Percentiles rank a stretch among this genome's conserved stretches.
These are phyloP conservation scores for Picathartes gymnocephalus DNA, from an alignment of 2,113 vertebrate species.

Conservation along the genomic window DNA sequence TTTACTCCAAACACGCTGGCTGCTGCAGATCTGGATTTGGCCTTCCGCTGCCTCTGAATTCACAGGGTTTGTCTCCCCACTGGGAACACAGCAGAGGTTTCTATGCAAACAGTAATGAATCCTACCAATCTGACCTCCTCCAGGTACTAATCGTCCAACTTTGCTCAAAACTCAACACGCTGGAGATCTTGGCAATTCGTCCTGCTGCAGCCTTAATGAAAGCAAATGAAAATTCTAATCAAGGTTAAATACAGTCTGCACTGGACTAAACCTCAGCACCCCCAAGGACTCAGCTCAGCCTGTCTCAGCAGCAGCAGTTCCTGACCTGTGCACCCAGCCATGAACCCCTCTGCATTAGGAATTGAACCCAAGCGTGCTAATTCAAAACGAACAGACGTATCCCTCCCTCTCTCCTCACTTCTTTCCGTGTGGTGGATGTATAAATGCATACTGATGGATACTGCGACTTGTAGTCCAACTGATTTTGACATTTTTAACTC, in stretches of 20 bases:
- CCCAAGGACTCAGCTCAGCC: background rate
- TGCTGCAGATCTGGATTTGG: background rate
- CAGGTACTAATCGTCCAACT: background rate
- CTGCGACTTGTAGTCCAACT: conserved; percentile 29
- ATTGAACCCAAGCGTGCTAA: background rate
- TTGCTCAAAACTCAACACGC: background rate
- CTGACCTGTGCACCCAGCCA: background rate
- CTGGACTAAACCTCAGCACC: background rate
- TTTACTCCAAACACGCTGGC: background rate
- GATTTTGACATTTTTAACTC: conserved; percentile 58
- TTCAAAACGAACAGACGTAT: background rate
- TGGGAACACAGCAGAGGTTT: background rate
- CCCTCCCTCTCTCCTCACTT: background rate
- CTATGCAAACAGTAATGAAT: background rate
- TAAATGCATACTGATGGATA: conserved; percentile 28
- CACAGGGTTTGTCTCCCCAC: background rate
- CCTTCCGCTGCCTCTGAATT: background rate
- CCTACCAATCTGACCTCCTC: background rate
- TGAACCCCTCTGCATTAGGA: background rate
- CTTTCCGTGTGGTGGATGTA: background rate
- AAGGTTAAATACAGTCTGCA: background rate
- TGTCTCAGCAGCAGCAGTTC: background rate
- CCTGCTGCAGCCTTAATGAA: background rate
- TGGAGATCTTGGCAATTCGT: background rate
- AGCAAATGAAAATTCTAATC: background rate